phyloP scores from a whole-genome alignment of 2,113 vertebrate genomes.

The Kryptolebias marmoratus region DNA sequence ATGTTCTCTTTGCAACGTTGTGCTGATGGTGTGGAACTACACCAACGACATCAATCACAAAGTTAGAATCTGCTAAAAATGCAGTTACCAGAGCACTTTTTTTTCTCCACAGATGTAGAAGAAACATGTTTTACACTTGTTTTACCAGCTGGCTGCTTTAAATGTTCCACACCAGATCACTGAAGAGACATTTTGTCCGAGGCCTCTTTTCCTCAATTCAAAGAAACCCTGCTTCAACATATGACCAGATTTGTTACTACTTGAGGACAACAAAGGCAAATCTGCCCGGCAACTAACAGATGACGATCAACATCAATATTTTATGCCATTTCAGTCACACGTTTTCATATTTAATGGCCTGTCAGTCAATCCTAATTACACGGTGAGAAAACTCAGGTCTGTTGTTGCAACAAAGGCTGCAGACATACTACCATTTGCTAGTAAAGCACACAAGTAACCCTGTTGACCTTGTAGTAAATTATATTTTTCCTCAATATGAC shows the following conservation, averaged over 20 bases:
- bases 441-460: constrained; percentile 45
- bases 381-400: constrained; percentile 46
- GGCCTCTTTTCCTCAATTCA: constrained; percentile 83
- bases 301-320: constrained; percentile 89
- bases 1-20: constrained; percentile 56
- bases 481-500: constrained; percentile 57
- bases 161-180: constrained; percentile 20
- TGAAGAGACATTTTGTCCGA: constrained; percentile 88
- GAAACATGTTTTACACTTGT: constrained; percentile 62
- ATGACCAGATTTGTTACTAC: constrained; percentile 67
- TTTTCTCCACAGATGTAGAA: constrained; percentile 59
- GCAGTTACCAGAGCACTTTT: constrained; percentile 66
- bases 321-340: constrained; percentile 65
- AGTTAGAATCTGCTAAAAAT: constrained; percentile 73
- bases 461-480: constrained; percentile 63
- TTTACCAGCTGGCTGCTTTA: constrained; percentile 52
- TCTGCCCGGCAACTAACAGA: constrained; percentile 88
- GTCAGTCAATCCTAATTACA: constrained; percentile 59
- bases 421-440: constrained; percentile 54
- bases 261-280: constrained; percentile 85
- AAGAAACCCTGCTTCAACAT: constrained; percentile 51
- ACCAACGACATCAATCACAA: constrained; percentile 71
- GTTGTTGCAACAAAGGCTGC: constrained; percentile 34
- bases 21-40: constrained; percentile 70
- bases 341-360: constrained; percentile 49